Evolutionary conservation across 2,797 vertebrate genomes (phyloP).

Genomic region (Rhinoraja longicauda): DNA sequence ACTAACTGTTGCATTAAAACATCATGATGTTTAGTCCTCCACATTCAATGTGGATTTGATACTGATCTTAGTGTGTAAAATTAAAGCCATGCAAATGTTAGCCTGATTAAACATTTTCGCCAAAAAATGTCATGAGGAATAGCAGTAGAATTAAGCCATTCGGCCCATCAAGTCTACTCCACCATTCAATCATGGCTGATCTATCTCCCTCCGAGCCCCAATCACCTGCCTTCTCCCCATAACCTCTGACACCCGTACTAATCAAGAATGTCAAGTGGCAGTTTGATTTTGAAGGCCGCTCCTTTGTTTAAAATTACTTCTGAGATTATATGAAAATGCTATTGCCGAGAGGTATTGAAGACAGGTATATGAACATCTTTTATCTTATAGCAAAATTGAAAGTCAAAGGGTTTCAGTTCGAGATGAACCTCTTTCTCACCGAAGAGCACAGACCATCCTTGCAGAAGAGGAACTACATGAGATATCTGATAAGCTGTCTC

Average conservation of each 20-base stretch:
- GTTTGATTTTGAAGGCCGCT: not conserved
- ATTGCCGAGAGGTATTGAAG: not conserved
- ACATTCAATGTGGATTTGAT: not conserved
- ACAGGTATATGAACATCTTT: not conserved
- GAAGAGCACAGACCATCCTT: constrained; percentile 57
- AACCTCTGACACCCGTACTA: no score
- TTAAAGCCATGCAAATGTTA: not conserved
- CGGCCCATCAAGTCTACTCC: no score
- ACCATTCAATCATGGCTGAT: no score
- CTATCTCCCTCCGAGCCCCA: no score
- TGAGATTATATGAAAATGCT: not conserved
- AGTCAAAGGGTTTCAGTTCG: constrained; percentile 42
- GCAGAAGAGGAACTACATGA: constrained; percentile 68
- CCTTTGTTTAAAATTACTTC: not conserved
- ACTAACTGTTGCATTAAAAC: not conserved
- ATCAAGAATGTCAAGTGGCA: not conserved
- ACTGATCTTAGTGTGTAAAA: not conserved
- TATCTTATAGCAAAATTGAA: not conserved
- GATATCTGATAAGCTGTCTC: constrained; percentile 75
- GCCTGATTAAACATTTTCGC: not conserved
- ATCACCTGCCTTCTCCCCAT: no score
- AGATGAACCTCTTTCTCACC: constrained; percentile 53
- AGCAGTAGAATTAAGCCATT: no score
- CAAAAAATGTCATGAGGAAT: no score
- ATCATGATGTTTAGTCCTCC: not conserved